Conservation (phyloP, 2,113 vertebrate species). For the Apus apus region DNA sequence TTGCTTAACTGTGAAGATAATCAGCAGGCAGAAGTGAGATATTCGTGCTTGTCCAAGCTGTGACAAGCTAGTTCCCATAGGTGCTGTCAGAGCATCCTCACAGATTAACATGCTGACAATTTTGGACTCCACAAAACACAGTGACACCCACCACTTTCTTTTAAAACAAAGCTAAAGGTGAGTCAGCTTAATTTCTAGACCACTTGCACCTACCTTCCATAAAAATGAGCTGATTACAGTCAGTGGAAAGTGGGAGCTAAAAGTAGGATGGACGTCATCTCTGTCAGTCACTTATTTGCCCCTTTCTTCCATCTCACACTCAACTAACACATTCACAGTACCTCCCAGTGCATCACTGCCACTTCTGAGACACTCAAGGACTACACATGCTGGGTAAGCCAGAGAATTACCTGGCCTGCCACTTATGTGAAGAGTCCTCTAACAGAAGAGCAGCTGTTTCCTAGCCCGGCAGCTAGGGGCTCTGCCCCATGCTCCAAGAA, state of each 20-base stretch:
- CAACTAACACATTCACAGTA: background rate
- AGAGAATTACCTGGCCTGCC: background rate
- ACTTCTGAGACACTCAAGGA: background rate
- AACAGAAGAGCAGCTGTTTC: background rate
- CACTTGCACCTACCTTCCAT: background rate
- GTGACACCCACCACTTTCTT: background rate
- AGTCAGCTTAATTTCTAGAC: background rate
- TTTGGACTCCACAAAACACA: background rate
- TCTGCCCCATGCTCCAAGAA: background rate
- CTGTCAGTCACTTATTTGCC: background rate
- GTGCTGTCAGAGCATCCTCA: background rate
- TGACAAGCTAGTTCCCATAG: background rate
- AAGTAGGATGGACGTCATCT: background rate
- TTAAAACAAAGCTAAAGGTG: background rate
- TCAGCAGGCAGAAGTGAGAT: background rate
- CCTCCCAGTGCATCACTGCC: background rate
- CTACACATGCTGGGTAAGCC: background rate
- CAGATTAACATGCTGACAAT: background rate
- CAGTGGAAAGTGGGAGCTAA: background rate
- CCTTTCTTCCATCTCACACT: background rate
- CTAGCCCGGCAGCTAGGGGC: background rate
- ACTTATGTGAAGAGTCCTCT: background rate
- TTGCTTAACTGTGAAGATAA: background rate
- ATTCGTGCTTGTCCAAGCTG: background rate
- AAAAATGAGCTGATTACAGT: background rate